A percentile compares a stretch with the other conserved stretches of the same genome.
phyloP scores from a whole-genome alignment of 2,797 vertebrate genomes.

The Tokudaia tokunoshimensis region DNA sequence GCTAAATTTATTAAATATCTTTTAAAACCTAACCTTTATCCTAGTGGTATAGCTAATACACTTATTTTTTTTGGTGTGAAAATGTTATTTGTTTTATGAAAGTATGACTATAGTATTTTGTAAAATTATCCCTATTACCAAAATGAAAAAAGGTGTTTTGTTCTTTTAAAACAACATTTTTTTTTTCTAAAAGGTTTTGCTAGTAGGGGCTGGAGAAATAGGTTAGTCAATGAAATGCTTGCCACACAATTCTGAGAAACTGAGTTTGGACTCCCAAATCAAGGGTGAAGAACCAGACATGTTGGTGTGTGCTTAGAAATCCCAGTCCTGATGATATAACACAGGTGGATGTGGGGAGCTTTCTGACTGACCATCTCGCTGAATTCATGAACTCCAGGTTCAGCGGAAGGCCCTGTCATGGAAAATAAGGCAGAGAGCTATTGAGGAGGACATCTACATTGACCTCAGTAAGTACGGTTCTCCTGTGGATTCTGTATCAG shows the following conservation, averaged over 20 bases:
- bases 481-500: not conserved
- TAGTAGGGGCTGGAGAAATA: not conserved
- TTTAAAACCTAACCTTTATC: not conserved
- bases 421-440: not conserved
- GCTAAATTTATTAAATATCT: conserved; percentile 20
- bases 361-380: not conserved
- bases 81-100: conserved; percentile 48
- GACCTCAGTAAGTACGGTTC: not conserved
- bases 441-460: not conserved
- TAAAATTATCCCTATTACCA: conserved; percentile 53
- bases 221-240: not conserved
- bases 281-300: not conserved
- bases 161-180: not conserved
- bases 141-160: conserved; percentile 9
- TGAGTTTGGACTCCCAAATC: not conserved
- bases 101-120: conserved; percentile 47
- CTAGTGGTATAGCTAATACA: conserved; percentile 21
- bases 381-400: too few relatives aligned
- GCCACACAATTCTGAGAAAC: not conserved
- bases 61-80: conserved; percentile 29
- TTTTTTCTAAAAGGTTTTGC: conserved; percentile 42
- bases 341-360: not conserved
- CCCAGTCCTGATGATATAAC: not conserved
- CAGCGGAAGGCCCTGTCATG: not conserved
- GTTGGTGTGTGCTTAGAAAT: not conserved